Evolutionary conservation across 2,888 invertebrate genomes (phyloP), one percentile per base, ranked within the genome.

Genomic region (Invenusta paracnida): DNA sequence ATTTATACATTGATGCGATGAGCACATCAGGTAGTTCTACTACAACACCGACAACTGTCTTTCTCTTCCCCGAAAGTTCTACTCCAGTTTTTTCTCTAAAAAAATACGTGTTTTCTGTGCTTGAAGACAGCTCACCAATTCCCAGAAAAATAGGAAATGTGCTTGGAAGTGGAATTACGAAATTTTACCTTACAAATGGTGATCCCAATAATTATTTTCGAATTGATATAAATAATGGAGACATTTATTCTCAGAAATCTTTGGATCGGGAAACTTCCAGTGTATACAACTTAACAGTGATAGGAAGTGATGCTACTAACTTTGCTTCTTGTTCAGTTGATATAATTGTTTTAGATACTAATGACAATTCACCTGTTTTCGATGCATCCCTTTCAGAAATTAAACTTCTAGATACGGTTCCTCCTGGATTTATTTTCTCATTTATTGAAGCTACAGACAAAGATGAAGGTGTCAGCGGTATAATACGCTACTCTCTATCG

Each of bases 331-430:
- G 30, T 30, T n/a, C 28, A 67, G 82, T 86, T 23, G 13, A 28
- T 29, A 81, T 86, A n/a, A 29, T 13, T 23, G 93, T 96, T 87
- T 94, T 94, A 89, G 97, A 97, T 91, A 96, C 97, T 0, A 98
- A 98, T 91, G 96, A 97, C 92, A 96, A 97, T 90, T 96, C 96
- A 0, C 97, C 97, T 11, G 95, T 96, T 0, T 98, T 98, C 91
- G 95, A 95, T 90, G 94, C 96, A 89, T 95, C 95, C 0, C 95
- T 95, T 23, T 97, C 97, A 91, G 97, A 97, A 92, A 96, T 96
- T 0, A 96, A 97, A 0, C 91, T 98, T 84, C 92, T 94, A 1
- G 98, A 98, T 92, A 95, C 96, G 0, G 96, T 95, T 0, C 94
- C 95, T 0, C 96, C 97, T 0, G 98, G 98, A 91, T 94, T 95